These are phyloP conservation scores for Gracilinanus agilis DNA, from an alignment of 2,113 vertebrate species.

Conservation along the genomic window DNA sequence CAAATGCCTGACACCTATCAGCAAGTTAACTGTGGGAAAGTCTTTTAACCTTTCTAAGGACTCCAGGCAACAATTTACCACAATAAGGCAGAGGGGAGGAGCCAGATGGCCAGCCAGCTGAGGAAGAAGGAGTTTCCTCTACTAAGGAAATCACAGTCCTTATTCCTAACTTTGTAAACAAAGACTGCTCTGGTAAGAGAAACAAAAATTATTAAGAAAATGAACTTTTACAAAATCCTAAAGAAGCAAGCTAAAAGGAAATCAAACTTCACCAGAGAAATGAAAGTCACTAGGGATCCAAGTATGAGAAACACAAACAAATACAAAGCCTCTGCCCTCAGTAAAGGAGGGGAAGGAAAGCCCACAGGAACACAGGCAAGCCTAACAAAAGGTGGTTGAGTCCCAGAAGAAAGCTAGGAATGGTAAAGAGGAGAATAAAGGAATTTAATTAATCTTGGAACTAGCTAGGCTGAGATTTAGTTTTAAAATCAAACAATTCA, in stretches of 20 bases:
- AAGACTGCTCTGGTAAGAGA: constrained; percentile 1
- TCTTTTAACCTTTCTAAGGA: neutral
- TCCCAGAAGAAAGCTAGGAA: neutral
- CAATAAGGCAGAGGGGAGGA: neutral
- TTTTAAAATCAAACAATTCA: neutral
- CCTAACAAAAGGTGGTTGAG: neutral
- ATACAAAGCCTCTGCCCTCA: neutral
- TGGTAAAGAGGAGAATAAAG: neutral
- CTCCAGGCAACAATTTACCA: neutral
- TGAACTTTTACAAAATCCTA: neutral
- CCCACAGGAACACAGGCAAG: neutral
- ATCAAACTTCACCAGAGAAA: constrained; percentile 11
- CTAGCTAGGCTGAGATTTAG: neutral
- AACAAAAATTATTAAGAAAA: constrained; percentile 49
- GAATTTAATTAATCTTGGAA: neutral
- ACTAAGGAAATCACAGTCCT: neutral
- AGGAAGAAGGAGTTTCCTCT: neutral
- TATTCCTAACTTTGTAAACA: neutral
- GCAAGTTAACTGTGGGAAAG: neutral
- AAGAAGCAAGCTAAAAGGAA: constrained; percentile 22
- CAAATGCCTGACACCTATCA: neutral
- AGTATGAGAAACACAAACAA: neutral
- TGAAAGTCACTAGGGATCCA: neutral
- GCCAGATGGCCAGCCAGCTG: too few species aligned
- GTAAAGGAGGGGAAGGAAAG: neutral